Evolutionary conservation across 2,797 vertebrate genomes (phyloP), one percentile per base, ranked within the genome.

Genomic region (Pteronotus mesoamericanus): DNA sequence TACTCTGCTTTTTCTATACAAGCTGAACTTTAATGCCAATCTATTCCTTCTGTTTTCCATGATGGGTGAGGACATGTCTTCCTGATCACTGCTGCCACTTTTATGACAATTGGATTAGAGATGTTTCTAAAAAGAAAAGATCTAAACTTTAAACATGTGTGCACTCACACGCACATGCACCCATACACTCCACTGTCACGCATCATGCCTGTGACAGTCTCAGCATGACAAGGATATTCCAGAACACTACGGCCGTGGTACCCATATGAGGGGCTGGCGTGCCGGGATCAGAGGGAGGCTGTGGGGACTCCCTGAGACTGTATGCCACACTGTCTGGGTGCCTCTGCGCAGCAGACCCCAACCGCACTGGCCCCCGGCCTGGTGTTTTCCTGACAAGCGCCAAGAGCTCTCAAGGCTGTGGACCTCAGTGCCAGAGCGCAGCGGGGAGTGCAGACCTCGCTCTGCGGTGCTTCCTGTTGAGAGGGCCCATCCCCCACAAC

Each of bases 1-100:
- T 86, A 42, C 21, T 94, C 95, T 42, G 16, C 29, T 84, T 89
- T 82, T 96, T 71, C 68, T 86, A 71, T 92, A 78, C 32, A 71
- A 86, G 78, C 24, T 80, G 64, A 71, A 83, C 79, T 89, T 89
- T 22, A 66, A 82, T 11, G 69, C 19, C 39, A 34, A 29, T 34
- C 78, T 84, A 16, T 22, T 83, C 32, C 69, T 82, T 72, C 22
- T 85, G 48, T 71, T 79, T 64, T 66, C 48, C 42, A 46, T 37
- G 26, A 21, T 0, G 6, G 46, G n/a, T n/a, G 61, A 89, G 66
- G 16, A 46, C 2, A 3, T 48, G 22, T 82, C 69, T 94, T 86
- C 19, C 32, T 26, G 68, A 91, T 22, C 55, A 48, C 34, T 3
- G 21, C 21, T 21, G 19, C 48, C 61, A 83, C 71, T 79, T 84